Evolutionary conservation across 2,888 invertebrate species (phyloP).

Genomic region (Acrobasis repandana): DNA sequence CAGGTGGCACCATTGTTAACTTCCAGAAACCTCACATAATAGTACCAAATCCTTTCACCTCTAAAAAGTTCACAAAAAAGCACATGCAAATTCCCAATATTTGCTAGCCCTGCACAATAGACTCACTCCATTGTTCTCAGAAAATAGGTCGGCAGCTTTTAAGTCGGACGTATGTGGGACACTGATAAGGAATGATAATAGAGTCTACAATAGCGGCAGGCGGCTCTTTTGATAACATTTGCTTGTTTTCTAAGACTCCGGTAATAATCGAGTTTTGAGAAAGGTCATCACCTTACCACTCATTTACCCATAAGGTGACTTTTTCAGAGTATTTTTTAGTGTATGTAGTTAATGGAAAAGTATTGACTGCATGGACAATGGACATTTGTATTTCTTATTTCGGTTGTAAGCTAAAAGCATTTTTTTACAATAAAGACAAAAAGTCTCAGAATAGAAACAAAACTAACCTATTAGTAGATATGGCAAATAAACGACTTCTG

Average conservation of each 20-base stretch:
- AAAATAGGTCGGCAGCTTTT: conserved; percentile 45
- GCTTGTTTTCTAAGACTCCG: background rate
- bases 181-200: conserved; percentile 49
- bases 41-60: background rate
- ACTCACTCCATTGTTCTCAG: conserved; percentile 28
- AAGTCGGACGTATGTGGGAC: conserved; percentile 59
- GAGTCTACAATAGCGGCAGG: background rate
- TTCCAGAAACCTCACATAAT: background rate
- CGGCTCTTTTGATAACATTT: background rate
- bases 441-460: too few species aligned
- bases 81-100: background rate
- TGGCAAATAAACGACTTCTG: background rate
- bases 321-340: background rate
- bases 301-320: too few species aligned
- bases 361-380: background rate
- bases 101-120: background rate
- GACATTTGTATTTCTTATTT: background rate
- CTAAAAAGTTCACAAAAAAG: background rate
- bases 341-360: background rate
- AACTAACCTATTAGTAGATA: too few species aligned
- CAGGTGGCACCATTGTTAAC: conserved; percentile 1
- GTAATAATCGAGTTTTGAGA: background rate
- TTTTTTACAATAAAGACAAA: too few species aligned
- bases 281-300: background rate
- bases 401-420: background rate